A percentile compares a stretch with the other conserved stretches of the same genome.
phyloP scores from a whole-genome alignment of 2,888 invertebrate genomes.

The Drosophila demipolita region DNA sequence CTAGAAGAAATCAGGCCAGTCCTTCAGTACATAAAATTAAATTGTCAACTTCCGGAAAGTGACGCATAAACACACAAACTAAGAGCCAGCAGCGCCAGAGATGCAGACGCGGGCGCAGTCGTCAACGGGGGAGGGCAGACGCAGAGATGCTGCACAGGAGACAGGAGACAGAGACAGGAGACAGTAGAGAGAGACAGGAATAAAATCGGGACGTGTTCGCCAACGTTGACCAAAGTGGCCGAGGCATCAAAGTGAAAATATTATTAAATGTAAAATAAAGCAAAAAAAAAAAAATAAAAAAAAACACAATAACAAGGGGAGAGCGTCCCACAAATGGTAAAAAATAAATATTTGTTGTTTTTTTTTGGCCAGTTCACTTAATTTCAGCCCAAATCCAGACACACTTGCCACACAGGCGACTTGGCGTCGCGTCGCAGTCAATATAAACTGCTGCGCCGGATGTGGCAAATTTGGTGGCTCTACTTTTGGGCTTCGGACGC shows the following conservation, averaged over 20 bases:
- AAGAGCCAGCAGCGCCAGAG: conserved; percentile 7
- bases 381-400: conserved; percentile 66
- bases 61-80: conserved; percentile 42
- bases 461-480: conserved; percentile 78
- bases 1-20: conserved; percentile 21
- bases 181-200: not conserved
- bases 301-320: conserved; percentile 17
- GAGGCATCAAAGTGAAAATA: conserved; percentile 78
- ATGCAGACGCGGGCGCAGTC: conserved; percentile 32
- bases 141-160: not conserved
- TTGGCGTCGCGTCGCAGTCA: conserved; percentile 46
- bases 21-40: conserved; percentile 76
- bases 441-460: conserved; percentile 67
- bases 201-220: conserved; percentile 7
- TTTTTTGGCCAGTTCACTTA: conserved; percentile 73
- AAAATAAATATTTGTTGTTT: conserved; percentile 18
- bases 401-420: conserved; percentile 67
- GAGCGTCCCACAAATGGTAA: conserved; percentile 36
- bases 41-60: conserved; percentile 78
- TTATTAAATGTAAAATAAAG: conserved; percentile 76
- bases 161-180: no score
- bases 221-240: conserved; percentile 64
- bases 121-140: conserved; percentile 22
- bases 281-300: conserved; percentile 45
- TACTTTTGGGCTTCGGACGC: conserved; percentile 22